Evolutionary conservation across 2,888 invertebrate genomes (phyloP), one percentile per base, ranked within the genome.

Genomic region (Scelioninae gen. 2): DNA sequence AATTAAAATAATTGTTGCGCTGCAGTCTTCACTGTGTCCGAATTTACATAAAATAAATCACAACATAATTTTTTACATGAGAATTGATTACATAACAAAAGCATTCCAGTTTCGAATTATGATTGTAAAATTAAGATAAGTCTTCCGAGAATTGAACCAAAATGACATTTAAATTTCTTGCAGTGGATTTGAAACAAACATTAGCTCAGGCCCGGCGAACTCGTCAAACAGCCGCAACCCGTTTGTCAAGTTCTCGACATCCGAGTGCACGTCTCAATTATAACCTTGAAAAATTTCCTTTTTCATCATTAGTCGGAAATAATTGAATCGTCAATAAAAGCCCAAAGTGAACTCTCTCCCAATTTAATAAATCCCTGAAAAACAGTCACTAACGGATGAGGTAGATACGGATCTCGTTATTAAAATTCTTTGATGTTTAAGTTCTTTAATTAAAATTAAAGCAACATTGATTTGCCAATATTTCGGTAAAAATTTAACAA

Each of bases 301-400:
- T 25, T 55, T 45, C 46, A 10, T 67, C 57, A 48, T 57, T 57
- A 67, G 48, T 39, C 7, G 43, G 11, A 15, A 57, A 57, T 67
- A 57, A 67, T 67, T 57, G 57, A 33, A 57, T 41, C 22, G 37
- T 43, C 48, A 67, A 57, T 50, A 50, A 33, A 48, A 48, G 48
- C 31, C 22, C 25, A 19, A 22, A 31, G 16, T 25, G 33, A 48
- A 19, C 25, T 22, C 28, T 31, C 35, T 37, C 16, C 25, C 53
- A 45, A 64, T 64, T 64, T 43, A 55, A 64, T 64, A 64, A 55
- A 53, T 18, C 39, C 37, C 18, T 37, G 18, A 25, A 46, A 64
- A 64, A 64, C 46, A 64, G 37, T 46, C 55, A 22, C 37, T 18
- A 64, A 46, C 46, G 37, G 15, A 43, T 45, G 22, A 33, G 45